Evolutionary conservation across 2,113 vertebrate genomes (phyloP).

Genomic region (Gadus macrocephalus): DNA sequence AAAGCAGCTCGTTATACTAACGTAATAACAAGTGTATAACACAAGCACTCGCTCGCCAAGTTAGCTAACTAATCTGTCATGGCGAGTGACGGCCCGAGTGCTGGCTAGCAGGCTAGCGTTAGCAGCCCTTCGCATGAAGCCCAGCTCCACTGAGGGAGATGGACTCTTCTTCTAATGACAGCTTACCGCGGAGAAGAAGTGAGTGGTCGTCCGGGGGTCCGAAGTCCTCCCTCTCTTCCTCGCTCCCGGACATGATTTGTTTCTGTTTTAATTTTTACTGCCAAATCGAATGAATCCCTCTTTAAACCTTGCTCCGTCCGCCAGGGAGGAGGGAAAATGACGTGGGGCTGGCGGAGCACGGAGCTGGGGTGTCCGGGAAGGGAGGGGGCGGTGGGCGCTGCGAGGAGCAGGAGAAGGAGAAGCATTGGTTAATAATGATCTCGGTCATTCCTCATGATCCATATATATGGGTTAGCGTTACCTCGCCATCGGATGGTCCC

Average conservation of each 20-base stretch:
- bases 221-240: constrained; percentile 74
- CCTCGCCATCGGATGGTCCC: constrained; percentile 12
- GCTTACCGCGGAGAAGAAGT: constrained; percentile 63
- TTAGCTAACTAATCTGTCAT: constrained; percentile 59
- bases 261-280: constrained; percentile 34
- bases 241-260: constrained; percentile 71
- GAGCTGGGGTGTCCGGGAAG: constrained; percentile 65
- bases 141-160: constrained; percentile 49
- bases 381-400: constrained; percentile 37
- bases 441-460: constrained; percentile 2
- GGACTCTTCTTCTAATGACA: constrained; percentile 18
- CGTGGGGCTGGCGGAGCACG: constrained; percentile 48
- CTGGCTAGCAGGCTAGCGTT: constrained; percentile 58
- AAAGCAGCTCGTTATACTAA: background rate
- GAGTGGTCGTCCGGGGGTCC: constrained; percentile 56
- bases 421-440: constrained; percentile 20
- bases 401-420: constrained; percentile 36
- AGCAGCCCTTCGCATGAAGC: constrained; percentile 46
- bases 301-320: constrained; percentile 59
- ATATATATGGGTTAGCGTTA: background rate
- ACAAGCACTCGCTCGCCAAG: constrained; percentile 41
- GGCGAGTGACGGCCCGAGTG: constrained; percentile 53
- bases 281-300: constrained; percentile 57
- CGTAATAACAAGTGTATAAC: background rate
- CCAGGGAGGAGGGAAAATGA: constrained; percentile 73